Percentiles rank a stretch among this genome's conserved stretches.
Evolutionary conservation across 2,113 vertebrate species (phyloP).

Genomic region (Gallinago paraguaiae): DNA sequence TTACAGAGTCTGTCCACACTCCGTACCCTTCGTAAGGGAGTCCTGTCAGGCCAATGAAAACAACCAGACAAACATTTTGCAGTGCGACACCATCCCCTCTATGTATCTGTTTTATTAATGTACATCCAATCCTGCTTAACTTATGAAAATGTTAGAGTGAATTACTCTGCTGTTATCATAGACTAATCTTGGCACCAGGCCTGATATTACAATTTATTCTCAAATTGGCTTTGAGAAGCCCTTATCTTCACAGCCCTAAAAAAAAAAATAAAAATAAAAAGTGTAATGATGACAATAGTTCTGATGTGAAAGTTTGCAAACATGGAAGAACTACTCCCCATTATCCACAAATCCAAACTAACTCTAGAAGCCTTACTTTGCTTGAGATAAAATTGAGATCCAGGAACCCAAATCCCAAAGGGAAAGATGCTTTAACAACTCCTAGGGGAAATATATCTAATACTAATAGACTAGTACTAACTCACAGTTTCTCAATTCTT

Average conservation of each 20-base stretch:
- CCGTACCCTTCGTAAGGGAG: neutral
- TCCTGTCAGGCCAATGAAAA: slow-evolving; percentile 19
- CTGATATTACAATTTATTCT: neutral
- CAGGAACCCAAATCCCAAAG: neutral
- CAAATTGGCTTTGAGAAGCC: neutral
- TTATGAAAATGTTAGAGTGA: neutral
- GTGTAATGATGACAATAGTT: neutral
- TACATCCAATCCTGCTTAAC: neutral
- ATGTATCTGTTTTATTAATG: neutral
- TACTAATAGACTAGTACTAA: neutral
- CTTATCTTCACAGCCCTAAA: neutral
- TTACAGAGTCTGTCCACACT: neutral
- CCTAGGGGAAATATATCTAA: neutral
- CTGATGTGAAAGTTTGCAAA: neutral
- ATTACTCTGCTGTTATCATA: neutral
- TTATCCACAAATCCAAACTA: neutral
- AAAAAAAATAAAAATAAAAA: neutral
- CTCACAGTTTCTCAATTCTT: neutral
- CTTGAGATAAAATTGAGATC: neutral
- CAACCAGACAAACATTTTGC: neutral
- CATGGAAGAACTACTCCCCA: neutral
- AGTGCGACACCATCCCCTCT: neutral
- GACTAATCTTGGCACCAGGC: neutral
- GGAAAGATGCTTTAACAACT: neutral
- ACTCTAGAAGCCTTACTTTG: neutral